These are phyloP conservation scores for Leptinotarsa lineolata DNA, from an alignment of 1,140 invertebrate genomes.

Conservation along the genomic window DNA sequence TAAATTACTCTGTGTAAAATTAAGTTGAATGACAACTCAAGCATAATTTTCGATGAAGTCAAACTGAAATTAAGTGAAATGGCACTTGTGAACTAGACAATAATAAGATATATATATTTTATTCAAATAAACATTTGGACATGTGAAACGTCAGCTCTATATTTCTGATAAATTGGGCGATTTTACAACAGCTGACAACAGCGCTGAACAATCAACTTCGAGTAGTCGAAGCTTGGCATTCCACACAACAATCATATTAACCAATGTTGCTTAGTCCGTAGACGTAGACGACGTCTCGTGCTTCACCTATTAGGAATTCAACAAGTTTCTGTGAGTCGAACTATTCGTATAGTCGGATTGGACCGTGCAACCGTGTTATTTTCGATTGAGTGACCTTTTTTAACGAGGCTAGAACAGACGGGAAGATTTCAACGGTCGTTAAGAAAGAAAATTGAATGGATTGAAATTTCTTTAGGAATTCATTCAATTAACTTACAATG, in stretches of 20 bases:
- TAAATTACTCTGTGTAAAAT: too few relatives aligned
- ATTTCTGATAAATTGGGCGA: too few relatives aligned
- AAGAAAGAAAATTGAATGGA: not conserved
- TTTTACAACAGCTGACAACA: not conserved
- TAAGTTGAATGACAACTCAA: too few relatives aligned
- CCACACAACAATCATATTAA: conserved; percentile 22
- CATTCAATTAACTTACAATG: not conserved
- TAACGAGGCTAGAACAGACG: not conserved
- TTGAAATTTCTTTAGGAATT: not conserved
- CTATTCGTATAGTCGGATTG: not conserved
- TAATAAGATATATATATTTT: too few relatives aligned
- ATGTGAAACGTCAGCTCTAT: too few relatives aligned
- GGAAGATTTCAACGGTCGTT: conserved; percentile 2
- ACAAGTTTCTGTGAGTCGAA: conserved; percentile 5
- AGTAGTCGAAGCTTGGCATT: conserved; percentile 26
- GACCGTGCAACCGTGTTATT: not conserved
- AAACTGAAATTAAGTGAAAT: too few relatives aligned
- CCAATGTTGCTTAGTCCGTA: not conserved
- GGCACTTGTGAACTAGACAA: too few relatives aligned
- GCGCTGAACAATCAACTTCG: not conserved
- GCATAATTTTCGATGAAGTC: too few relatives aligned
- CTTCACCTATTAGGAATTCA: not conserved
- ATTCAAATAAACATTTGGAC: too few relatives aligned
- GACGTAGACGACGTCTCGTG: not conserved
- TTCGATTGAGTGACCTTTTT: conserved; percentile 4